A percentile compares a stretch with the other conserved stretches of the same genome.
These are phyloP conservation scores for Ligdia adustata DNA, from an alignment of 2,888 invertebrate species.

Conservation along the genomic window DNA sequence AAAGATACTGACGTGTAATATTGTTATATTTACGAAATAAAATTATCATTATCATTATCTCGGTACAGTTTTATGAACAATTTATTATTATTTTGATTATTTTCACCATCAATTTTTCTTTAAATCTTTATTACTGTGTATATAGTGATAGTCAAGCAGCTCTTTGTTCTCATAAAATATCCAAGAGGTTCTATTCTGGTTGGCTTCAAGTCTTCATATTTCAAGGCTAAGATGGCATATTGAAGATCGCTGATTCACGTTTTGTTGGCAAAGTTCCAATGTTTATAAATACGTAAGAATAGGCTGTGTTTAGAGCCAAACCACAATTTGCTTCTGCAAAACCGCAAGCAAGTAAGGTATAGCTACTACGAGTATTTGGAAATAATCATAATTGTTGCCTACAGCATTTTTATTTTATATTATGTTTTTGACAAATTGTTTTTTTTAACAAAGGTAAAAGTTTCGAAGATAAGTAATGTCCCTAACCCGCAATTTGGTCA, in stretches of 20 bases:
- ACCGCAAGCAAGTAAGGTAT: conserved; percentile 1
- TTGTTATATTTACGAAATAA: too few species aligned
- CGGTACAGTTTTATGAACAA: too few species aligned
- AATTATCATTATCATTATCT: too few species aligned
- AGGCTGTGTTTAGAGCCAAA: conserved; percentile 12
- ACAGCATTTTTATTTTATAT: not conserved
- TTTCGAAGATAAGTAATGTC: too few species aligned
- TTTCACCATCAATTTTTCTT: too few species aligned
- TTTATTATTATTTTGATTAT: too few species aligned
- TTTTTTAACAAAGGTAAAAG: too few species aligned
- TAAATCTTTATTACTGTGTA: too few species aligned
- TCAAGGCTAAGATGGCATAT: conserved; percentile 7
- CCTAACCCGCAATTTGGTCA: too few species aligned
- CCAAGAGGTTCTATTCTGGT: not conserved
- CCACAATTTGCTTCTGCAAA: conserved; percentile 15
- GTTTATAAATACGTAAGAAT: not conserved
- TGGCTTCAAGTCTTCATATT: conserved; percentile 1
- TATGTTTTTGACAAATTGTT: not conserved
- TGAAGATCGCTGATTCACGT: conserved; percentile 11
- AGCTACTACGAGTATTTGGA: conserved; percentile 1
- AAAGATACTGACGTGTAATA: too few species aligned
- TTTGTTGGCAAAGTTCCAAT: conserved; percentile 17
- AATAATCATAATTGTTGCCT: not conserved
- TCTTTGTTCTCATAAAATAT: conserved; percentile 5
- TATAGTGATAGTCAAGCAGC: not conserved